These are phyloP conservation scores for Drosophila tani DNA, from an alignment of 1,140 invertebrate genomes.

Conservation along the genomic window DNA sequence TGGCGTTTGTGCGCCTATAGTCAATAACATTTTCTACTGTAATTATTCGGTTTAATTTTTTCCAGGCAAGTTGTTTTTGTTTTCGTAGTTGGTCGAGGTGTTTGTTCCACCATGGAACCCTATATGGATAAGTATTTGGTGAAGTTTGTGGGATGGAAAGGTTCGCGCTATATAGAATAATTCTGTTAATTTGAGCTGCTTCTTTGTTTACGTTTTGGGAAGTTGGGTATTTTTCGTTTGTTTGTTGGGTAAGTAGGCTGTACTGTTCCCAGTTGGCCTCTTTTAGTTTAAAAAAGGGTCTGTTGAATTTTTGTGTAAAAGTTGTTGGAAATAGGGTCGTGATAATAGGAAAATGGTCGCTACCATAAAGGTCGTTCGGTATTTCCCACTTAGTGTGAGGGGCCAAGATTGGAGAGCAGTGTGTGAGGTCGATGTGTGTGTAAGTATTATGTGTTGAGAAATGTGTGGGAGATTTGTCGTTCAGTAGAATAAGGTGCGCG, in stretches of 20 bases:
- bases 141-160: constrained; percentile 28
- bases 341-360: constrained; percentile 37
- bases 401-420: constrained; percentile 9
- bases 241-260: not conserved
- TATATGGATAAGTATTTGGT: constrained; percentile 5
- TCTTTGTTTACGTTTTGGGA: constrained; percentile 15
- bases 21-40: constrained; percentile 4
- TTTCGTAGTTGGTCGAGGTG: constrained; percentile 9
- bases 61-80: constrained; percentile 21
- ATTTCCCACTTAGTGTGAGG: constrained; percentile 31
- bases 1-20: constrained; percentile 13
- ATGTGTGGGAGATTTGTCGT: constrained; percentile 8
- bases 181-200: constrained; percentile 18
- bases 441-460: no score
- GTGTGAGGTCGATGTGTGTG: constrained; percentile 3
- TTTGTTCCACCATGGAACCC: constrained; percentile 19
- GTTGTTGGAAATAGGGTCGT: constrained; percentile 21
- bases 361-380: constrained; percentile 28
- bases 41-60: constrained; percentile 6
- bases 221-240: constrained; percentile 2
- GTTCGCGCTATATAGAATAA: constrained; percentile 10
- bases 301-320: constrained; percentile 1
- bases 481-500: no score
- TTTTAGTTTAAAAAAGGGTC: constrained; percentile 15
- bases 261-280: constrained; percentile 19